Conservation (phyloP, 1,140 invertebrate species). For the Phocides pigmalion region DNA sequence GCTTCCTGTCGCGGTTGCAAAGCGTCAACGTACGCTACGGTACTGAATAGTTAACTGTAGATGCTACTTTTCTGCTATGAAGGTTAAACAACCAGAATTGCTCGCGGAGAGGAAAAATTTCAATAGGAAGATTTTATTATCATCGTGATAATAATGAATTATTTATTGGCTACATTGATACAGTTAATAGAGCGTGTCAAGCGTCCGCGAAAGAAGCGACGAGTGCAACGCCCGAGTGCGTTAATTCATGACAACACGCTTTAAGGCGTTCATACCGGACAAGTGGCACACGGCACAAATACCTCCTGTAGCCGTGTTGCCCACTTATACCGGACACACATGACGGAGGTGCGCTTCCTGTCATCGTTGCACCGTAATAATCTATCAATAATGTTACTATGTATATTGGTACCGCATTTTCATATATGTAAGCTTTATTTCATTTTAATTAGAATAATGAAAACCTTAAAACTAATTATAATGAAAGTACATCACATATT, state of each 20-base stretch:
- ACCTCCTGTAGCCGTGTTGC: slow-evolving; percentile 65
- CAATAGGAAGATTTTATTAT: not conserved
- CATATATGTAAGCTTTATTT: too few species aligned
- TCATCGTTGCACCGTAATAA: slow-evolving; percentile 35
- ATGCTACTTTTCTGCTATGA: slow-evolving; percentile 37
- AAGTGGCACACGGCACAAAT: slow-evolving; percentile 78
- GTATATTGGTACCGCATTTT: too few species aligned
- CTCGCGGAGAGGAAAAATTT: not conserved
- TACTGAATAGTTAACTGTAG: slow-evolving; percentile 37
- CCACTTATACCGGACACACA: slow-evolving; percentile 66
- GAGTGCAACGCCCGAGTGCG: slow-evolving; percentile 77
- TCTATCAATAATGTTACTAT: not conserved
- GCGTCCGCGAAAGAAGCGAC: slow-evolving; percentile 65
- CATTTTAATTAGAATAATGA: too few species aligned
- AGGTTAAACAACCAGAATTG: not conserved
- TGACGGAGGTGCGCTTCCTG: slow-evolving; percentile 64
- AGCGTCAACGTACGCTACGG: slow-evolving; percentile 58
- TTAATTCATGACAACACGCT: slow-evolving; percentile 52
- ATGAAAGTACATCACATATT: too few species aligned
- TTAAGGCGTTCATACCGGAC: slow-evolving; percentile 48
- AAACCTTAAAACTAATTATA: too few species aligned
- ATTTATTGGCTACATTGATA: slow-evolving; percentile 67
- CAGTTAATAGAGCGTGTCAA: slow-evolving; percentile 78
- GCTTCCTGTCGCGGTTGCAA: slow-evolving; percentile 58
- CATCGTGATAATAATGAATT: slow-evolving; percentile 29